Percentiles rank a stretch among this genome's conserved stretches.
Evolutionary conservation across 2,888 invertebrate species (phyloP).

Genomic region (Hypercompe scribonia): DNA sequence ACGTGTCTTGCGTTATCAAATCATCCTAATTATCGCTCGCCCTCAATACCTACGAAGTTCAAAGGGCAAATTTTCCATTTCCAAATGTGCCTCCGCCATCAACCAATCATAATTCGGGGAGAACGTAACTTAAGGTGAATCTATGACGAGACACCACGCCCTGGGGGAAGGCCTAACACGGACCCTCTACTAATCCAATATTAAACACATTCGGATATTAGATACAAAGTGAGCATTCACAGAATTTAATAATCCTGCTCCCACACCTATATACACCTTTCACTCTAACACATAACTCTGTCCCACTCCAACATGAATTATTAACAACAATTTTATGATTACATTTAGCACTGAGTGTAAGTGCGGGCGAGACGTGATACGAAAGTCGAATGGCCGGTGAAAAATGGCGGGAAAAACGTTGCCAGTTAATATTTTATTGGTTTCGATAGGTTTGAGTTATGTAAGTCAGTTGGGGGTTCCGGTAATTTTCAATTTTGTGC

Average conservation of each 20-base stretch:
- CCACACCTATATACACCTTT: constrained; percentile 65
- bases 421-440: constrained; percentile 85
- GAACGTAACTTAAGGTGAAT: constrained; percentile 71
- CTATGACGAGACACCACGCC: constrained; percentile 77
- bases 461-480: constrained; percentile 70
- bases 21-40: constrained; percentile 33
- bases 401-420: constrained; percentile 81
- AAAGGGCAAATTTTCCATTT: constrained; percentile 70
- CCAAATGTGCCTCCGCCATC: constrained; percentile 70
- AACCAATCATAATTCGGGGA: constrained; percentile 81
- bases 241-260: constrained; percentile 85
- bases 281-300: constrained; percentile 49
- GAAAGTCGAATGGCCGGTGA: constrained; percentile 78
- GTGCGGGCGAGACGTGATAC: constrained; percentile 79
- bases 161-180: constrained; percentile 64
- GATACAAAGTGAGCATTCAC: constrained; percentile 86
- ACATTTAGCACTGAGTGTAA: constrained; percentile 83
- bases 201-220: constrained; percentile 86
- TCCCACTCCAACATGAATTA: constrained; percentile 77
- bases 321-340: constrained; percentile 87
- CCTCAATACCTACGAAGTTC: constrained; percentile 40
- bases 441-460: constrained; percentile 84
- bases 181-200: constrained; percentile 84
- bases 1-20: constrained; percentile 27
- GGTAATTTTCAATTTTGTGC: constrained; percentile 85